Evolutionary conservation across 2,888 invertebrate genomes (phyloP).

Genomic region (Drepana falcataria): DNA sequence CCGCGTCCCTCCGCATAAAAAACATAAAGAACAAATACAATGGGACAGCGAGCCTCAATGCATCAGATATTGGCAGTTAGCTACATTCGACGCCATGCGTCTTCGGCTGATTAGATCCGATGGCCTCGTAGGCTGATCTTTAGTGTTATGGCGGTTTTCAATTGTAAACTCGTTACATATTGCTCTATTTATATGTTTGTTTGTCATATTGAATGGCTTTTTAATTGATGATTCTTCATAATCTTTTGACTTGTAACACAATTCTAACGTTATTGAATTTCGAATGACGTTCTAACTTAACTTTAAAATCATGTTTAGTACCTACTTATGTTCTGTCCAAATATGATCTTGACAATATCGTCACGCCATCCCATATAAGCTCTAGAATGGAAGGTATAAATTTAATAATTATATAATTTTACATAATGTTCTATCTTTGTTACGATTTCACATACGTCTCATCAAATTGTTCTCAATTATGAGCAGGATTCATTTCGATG

Average conservation of each 20-base stretch:
- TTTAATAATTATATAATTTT: too few species aligned
- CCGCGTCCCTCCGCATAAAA: conserved; percentile 70
- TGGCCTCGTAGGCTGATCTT: conserved; percentile 22
- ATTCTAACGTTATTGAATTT: too few species aligned
- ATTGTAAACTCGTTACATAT: conserved; percentile 47
- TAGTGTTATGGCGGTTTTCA: conserved; percentile 51
- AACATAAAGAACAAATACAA: conserved; percentile 77
- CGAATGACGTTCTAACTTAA: too few species aligned
- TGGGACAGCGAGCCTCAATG: conserved; percentile 57
- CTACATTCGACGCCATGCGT: conserved; percentile 60
- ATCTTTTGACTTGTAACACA: background rate
- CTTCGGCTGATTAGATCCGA: conserved; percentile 61
- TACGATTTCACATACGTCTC: too few species aligned
- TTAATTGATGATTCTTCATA: background rate
- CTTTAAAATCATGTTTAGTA: too few species aligned
- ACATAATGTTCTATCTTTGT: too few species aligned
- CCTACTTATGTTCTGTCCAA: too few species aligned
- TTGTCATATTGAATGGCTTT: background rate
- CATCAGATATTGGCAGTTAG: conserved; percentile 77
- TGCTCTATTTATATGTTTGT: conserved; percentile 14
- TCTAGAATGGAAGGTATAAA: too few species aligned
- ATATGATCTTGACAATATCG: too few species aligned
- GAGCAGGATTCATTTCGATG: too few species aligned
- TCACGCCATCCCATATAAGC: too few species aligned
- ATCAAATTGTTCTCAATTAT: too few species aligned